These are phyloP conservation scores for Alosa alosa DNA, from an alignment of 2,113 vertebrate genomes.

Conservation along the genomic window DNA sequence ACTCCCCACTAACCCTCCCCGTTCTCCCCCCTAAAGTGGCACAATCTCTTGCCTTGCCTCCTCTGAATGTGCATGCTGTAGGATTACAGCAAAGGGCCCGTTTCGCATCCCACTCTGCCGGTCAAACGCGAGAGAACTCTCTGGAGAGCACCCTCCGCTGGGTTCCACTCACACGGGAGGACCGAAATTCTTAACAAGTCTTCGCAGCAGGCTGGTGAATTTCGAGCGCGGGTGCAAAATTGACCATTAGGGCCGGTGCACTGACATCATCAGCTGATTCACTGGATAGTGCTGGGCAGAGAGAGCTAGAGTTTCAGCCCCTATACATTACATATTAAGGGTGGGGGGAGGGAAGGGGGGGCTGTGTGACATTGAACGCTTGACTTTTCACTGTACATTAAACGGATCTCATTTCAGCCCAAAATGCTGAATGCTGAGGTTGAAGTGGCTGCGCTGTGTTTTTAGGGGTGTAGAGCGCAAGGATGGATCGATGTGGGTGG, in stretches of 20 bases:
- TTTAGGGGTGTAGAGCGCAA: background rate
- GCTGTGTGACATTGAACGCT: background rate
- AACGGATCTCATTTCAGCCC: constrained; percentile 8
- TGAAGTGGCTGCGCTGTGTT: background rate
- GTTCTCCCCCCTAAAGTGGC: background rate
- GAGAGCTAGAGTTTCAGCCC: constrained; percentile 8
- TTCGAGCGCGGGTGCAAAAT: background rate
- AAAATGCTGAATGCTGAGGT: constrained; percentile 11
- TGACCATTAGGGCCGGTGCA: constrained; percentile 4
- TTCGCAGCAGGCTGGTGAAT: background rate
- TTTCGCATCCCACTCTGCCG: background rate
- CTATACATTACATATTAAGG: constrained; percentile 18
- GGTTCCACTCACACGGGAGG: background rate
- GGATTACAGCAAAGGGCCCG: background rate
- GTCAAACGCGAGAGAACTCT: background rate
- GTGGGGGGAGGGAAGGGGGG: background rate
- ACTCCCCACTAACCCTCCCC: too few species aligned
- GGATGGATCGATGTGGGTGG: constrained; percentile 3
- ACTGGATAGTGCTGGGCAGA: constrained; percentile 5
- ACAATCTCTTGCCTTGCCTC: background rate
- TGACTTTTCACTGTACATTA: constrained; percentile 8
- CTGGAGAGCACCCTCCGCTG: background rate
- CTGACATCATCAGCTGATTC: constrained; percentile 15
- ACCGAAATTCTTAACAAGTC: background rate
- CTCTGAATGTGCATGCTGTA: background rate